Base-by-base conservation (phyloP, 2,797 vertebrate genomes). In the Helostoma temminkii region DNA sequence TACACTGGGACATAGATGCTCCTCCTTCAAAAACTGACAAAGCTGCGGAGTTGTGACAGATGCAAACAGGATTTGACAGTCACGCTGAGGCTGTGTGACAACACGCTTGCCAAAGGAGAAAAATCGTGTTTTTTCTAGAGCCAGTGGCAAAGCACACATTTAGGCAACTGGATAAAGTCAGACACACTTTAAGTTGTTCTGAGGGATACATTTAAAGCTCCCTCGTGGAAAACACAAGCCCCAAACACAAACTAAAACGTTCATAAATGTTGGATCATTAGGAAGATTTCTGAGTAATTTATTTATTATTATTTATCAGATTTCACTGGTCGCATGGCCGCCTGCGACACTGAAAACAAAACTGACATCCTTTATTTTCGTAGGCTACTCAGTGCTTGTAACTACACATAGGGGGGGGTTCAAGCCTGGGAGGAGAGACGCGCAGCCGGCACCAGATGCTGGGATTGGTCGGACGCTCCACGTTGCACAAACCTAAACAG, bases 381-480 rank as follows among this genome's bases (percentile, higher is more conserved):
- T 25, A 24, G 47, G 28, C 43, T 28, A 5, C 36, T 11, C 36
- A 4, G 28, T 30, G 34, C 19, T 48, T 48, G 49, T 19, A 47
- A 66, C 41, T 57, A 57, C 59, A 56, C 55, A 15, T 39, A 16
- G 22, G 37, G 16, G 4, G 32, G 1, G 26, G 25, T 32, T 60
- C 14, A 24, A 58, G 60, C 32, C 53, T 47, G 30, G 76, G 60
- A 71, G 77, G 77, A 67, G 74, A 67, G 81, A 57, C 54, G 70
- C 52, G 59, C 81, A 63, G 68, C 61, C 19, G 54, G 46, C 56
- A 62, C 48, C 71, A 16, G 64, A 32, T 34, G 67, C 84, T 66
- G 61, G 45, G 89, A 93, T 93, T 92, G 93, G 92, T 71, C 81
- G 64, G 81, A 78, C 71, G 72, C 81, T 82, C 79, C 88, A 89